Evolutionary conservation across 2,888 invertebrate species (phyloP).

Genomic region (Archaeoteleia sp.): DNA sequence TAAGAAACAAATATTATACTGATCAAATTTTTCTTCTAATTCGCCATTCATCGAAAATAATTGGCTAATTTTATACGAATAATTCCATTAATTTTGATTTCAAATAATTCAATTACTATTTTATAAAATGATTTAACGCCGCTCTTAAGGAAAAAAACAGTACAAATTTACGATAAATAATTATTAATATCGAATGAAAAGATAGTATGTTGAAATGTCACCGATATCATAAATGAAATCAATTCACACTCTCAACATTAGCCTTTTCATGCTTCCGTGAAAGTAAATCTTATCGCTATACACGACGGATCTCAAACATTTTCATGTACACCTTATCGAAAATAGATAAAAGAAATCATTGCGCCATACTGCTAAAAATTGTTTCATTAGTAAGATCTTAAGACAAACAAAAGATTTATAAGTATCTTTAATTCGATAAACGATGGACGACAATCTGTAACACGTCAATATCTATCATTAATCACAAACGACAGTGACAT

Average conservation of each 20-base stretch:
- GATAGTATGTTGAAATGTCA: too few species aligned
- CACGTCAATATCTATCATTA: slow-evolving; percentile 17
- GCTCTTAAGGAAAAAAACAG: too few species aligned
- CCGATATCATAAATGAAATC: not conserved
- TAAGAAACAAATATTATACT: too few species aligned
- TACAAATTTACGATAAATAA: too few species aligned
- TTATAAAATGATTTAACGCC: too few species aligned
- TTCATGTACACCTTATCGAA: slow-evolving; percentile 1
- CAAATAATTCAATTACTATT: too few species aligned
- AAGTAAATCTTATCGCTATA: slow-evolving; percentile 4
- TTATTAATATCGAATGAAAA: too few species aligned
- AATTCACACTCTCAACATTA: not conserved
- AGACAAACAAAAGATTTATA: slow-evolving; percentile 14
- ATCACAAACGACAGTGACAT: slow-evolving; percentile 13
- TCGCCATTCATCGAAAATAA: too few species aligned
- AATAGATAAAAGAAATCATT: not conserved
- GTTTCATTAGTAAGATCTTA: slow-evolving; percentile 16
- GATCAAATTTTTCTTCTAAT: too few species aligned
- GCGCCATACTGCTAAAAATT: not conserved
- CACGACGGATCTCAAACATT: slow-evolving; percentile 1
- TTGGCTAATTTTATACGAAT: too few species aligned
- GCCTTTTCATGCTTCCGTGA: slow-evolving; percentile 8
- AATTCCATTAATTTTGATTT: too few species aligned
- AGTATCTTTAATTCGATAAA: slow-evolving; percentile 23
- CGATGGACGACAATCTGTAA: slow-evolving; percentile 19